phyloP scores from a whole-genome alignment of 1,140 invertebrate species.

The Drosophila eugracilis region DNA sequence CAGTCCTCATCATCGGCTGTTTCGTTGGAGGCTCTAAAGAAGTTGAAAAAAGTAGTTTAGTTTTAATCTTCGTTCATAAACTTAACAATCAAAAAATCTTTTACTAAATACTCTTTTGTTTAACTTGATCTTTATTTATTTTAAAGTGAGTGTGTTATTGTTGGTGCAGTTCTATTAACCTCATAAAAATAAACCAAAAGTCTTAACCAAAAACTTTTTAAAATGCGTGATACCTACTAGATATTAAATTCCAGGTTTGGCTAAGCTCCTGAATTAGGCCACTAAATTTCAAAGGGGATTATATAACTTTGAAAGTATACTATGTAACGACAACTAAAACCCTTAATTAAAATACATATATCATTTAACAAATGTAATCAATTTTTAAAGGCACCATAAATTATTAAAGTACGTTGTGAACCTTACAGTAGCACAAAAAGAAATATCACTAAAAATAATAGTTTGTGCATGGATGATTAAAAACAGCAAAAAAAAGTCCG shows the following conservation, averaged over 20 bases:
- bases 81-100: no score
- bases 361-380: neutral
- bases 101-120: no score
- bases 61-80: neutral
- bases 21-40: constrained; percentile 47
- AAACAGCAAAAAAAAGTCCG: neutral
- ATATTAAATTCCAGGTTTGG: neutral
- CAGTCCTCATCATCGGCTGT: constrained; percentile 64
- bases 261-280: neutral
- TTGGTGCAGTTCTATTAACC: no score
- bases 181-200: no score
- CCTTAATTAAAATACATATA: neutral
- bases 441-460: neutral
- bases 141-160: no score
- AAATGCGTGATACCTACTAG: neutral
- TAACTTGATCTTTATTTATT: neutral
- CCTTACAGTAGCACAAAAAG: neutral
- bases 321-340: neutral
- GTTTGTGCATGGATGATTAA: neutral
- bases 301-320: neutral
- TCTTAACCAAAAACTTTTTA: neutral
- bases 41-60: no score
- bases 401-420: neutral
- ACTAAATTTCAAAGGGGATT: neutral
- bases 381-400: neutral